Evolutionary conservation across 2,888 invertebrate species (phyloP).

Genomic region (Microplitis manilae): DNA sequence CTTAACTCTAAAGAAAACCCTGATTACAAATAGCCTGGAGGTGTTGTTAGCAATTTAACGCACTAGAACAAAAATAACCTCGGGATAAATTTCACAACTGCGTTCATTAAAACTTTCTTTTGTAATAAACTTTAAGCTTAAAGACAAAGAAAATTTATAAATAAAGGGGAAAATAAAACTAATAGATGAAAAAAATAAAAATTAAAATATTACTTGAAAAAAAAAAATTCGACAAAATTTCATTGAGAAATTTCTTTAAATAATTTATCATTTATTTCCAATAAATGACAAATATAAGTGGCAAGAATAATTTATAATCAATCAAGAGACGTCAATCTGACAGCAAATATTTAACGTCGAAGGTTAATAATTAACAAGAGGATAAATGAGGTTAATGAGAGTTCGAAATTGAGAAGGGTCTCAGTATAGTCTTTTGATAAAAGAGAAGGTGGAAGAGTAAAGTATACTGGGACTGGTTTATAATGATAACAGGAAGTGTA

Average conservation of each 20-base stretch:
- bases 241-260: too few species aligned
- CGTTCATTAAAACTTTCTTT: conserved; percentile 13
- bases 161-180: too few species aligned
- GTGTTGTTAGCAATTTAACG: background rate
- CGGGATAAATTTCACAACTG: background rate
- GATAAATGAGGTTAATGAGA: background rate
- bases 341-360: background rate
- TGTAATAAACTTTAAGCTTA: background rate
- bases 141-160: background rate
- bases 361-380: background rate
- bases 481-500: background rate
- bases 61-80: background rate
- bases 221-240: too few species aligned
- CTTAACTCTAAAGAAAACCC: background rate
- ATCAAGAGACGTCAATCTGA: background rate
- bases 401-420: background rate
- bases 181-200: too few species aligned
- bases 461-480: background rate
- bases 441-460: background rate
- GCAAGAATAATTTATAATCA: too few species aligned
- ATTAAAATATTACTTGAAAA: too few species aligned
- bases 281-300: too few species aligned
- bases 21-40: background rate
- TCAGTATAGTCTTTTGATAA: background rate
- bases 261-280: too few species aligned